Evolutionary conservation across 2,113 vertebrate genomes (phyloP).

Genomic region (Tauraco erythrolophus): DNA sequence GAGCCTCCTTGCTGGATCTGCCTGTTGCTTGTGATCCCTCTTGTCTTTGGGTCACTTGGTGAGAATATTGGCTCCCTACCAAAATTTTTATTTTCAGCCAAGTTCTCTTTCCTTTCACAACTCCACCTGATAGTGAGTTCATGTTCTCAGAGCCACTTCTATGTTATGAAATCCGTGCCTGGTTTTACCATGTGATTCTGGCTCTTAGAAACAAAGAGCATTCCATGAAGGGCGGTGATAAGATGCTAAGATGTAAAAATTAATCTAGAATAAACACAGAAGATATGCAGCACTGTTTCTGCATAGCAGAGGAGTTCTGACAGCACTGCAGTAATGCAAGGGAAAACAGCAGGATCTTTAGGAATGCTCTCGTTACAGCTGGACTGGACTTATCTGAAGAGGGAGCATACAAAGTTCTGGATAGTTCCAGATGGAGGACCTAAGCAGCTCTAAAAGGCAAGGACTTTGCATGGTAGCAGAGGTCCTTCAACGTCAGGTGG

Average conservation of each 20-base stretch:
- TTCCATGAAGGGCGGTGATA: constrained; percentile 6
- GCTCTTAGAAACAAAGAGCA: neutral
- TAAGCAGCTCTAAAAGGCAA: neutral
- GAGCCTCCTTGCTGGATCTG: neutral
- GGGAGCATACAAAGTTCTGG: neutral
- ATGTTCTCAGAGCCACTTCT: neutral
- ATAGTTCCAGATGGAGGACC: neutral
- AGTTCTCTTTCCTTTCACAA: neutral
- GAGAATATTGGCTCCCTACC: neutral
- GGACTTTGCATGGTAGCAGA: neutral
- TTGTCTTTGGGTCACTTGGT: neutral
- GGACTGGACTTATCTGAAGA: neutral
- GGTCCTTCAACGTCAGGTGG: neutral
- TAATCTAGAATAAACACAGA: neutral
- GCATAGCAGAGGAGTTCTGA: neutral
- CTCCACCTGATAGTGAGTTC: neutral
- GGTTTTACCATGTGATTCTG: neutral
- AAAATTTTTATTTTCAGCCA: neutral
- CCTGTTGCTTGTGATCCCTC: neutral
- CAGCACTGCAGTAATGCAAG: neutral
- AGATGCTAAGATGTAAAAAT: constrained; percentile 4
- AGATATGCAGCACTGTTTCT: neutral
- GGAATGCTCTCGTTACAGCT: neutral
- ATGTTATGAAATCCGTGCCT: neutral
- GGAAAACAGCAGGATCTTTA: neutral